Conservation (phyloP, 2,888 invertebrate species). For the Drosophila leonis region DNA sequence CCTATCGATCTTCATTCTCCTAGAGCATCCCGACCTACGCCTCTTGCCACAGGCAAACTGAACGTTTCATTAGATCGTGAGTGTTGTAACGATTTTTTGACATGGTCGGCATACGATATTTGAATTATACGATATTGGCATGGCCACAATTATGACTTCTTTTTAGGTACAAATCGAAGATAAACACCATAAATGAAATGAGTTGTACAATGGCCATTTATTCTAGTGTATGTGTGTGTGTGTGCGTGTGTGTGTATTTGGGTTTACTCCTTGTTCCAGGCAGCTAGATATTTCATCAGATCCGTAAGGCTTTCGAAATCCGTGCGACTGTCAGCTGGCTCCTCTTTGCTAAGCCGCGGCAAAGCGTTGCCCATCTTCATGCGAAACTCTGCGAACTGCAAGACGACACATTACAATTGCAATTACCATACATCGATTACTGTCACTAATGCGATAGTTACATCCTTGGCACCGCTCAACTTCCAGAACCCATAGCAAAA, state of each 20-base stretch:
- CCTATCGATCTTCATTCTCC: not conserved
- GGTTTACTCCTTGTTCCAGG: slow-evolving; percentile 84
- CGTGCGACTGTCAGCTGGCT: slow-evolving; percentile 92
- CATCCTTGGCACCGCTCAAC: slow-evolving; percentile 93
- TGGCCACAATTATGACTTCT: not conserved
- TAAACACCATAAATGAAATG: slow-evolving; percentile 3
- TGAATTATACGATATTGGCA: not conserved
- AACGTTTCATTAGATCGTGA: not conserved
- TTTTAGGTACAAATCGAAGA: not conserved
- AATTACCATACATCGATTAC: not conserved
- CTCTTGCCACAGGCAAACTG: too few relatives aligned
- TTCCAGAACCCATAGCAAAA: slow-evolving; percentile 95
- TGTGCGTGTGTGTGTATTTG: not conserved
- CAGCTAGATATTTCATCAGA: slow-evolving; percentile 91
- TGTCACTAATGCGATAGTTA: slow-evolving; percentile 82
- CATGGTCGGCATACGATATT: not conserved
- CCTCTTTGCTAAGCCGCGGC: slow-evolving; percentile 91
- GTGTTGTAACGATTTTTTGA: too few relatives aligned
- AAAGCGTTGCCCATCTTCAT: slow-evolving; percentile 91
- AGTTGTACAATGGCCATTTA: slow-evolving; percentile 2
- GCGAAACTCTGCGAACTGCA: slow-evolving; percentile 92
- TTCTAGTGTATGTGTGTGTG: not conserved
- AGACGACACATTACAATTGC: not conserved
- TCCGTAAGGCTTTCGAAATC: slow-evolving; percentile 95
- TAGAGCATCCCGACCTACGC: not conserved